Percentiles rank a stretch among this genome's conserved stretches.
Conservation (phyloP, 1,140 invertebrate species). For the Agrypnia vestita region DNA sequence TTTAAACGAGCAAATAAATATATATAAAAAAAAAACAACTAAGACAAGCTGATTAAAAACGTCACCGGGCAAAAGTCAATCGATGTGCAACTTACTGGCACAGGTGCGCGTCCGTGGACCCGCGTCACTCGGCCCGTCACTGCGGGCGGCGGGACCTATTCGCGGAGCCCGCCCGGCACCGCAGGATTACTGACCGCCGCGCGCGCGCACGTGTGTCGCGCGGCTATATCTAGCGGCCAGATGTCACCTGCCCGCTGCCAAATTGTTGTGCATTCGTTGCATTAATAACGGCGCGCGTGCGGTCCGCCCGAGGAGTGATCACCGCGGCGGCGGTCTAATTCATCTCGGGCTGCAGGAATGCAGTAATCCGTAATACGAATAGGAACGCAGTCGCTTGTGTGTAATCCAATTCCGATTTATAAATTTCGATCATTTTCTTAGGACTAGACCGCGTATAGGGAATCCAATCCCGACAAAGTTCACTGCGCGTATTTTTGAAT, state of each 20-base stretch:
- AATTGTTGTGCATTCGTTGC: slow-evolving; percentile 32
- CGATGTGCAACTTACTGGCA: background rate
- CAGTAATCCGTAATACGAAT: too few species aligned
- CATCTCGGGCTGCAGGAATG: too few species aligned
- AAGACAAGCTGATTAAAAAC: background rate
- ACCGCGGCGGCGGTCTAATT: too few species aligned
- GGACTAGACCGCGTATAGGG: too few species aligned
- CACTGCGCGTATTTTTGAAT: too few species aligned
- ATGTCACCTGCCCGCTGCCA: slow-evolving; percentile 28
- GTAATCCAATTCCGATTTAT: too few species aligned
- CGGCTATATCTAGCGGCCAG: slow-evolving; percentile 2
- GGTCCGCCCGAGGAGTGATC: background rate
- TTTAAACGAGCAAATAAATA: too few species aligned
- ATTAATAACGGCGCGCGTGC: background rate
- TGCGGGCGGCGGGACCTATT: background rate
- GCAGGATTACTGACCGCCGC: slow-evolving; percentile 29
- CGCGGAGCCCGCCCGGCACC: background rate
- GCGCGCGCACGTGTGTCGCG: slow-evolving; percentile 8
- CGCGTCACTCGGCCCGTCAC: slow-evolving; percentile 15
- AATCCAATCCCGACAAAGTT: too few species aligned
- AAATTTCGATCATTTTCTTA: too few species aligned
- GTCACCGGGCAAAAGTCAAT: background rate
- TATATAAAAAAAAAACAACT: too few species aligned
- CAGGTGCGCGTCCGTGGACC: background rate
- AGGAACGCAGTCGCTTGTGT: too few species aligned